Evolutionary conservation across 2,113 vertebrate species (phyloP).

Genomic region (Podarcis cretensis): DNA sequence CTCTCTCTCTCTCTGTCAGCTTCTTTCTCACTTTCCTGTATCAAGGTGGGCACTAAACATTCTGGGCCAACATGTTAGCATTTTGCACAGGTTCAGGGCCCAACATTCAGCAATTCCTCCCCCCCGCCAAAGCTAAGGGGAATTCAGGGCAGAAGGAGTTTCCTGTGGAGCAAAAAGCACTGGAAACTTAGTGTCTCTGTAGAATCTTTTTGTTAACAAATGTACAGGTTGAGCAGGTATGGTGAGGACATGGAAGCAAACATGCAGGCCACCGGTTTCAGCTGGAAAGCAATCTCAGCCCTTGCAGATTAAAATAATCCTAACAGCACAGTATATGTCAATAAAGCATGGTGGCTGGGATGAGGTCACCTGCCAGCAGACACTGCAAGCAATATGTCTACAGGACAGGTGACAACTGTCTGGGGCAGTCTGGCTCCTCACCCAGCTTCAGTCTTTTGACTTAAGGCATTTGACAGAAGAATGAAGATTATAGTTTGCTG

Average conservation of each 20-base stretch:
- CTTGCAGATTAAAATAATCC: not conserved
- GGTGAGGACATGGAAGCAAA: not conserved
- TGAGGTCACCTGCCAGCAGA: not conserved
- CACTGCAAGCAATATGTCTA: too few species aligned
- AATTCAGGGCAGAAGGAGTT: too few species aligned
- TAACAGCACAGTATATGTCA: not conserved
- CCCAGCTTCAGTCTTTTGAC: not conserved
- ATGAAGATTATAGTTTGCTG: not conserved
- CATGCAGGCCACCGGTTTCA: not conserved
- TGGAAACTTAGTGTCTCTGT: not conserved
- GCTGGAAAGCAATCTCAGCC: not conserved
- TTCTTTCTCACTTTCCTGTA: not conserved
- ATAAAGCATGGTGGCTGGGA: not conserved
- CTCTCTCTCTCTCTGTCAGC: not conserved
- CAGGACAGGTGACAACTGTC: not conserved
- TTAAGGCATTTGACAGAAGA: not conserved
- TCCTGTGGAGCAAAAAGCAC: not conserved
- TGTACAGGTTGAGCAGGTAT: not conserved
- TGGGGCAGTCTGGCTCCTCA: not conserved
- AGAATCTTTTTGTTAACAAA: not conserved
- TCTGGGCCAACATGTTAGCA: too few species aligned
- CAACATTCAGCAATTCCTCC: too few species aligned
- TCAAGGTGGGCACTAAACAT: not conserved
- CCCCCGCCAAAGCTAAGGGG: too few species aligned
- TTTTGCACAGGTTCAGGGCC: not conserved